These are phyloP conservation scores for Calcarius lapponicus DNA, from an alignment of 2,797 vertebrate species.

Conservation along the genomic window DNA sequence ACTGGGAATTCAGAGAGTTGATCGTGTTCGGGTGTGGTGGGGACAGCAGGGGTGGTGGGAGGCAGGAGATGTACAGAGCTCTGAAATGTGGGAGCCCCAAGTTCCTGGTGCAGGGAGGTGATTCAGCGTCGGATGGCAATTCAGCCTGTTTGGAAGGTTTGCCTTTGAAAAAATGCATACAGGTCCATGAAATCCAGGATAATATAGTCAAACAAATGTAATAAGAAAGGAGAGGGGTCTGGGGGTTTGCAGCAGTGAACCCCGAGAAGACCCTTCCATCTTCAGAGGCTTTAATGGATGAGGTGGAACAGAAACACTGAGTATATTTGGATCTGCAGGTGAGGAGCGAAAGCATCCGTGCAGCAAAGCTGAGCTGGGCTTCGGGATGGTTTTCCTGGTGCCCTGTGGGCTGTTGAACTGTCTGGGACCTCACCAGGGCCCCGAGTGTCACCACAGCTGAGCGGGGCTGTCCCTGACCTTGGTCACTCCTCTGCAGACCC, in stretches of 20 bases:
- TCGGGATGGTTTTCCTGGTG: not conserved
- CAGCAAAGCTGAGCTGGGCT: not conserved
- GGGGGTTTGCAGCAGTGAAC: fast-evolving
- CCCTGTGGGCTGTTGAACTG: fast-evolving
- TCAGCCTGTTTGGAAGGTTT: not conserved
- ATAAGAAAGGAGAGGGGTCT: fast-evolving
- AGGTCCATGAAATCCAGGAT: not conserved
- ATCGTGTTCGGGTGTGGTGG: fast-evolving
- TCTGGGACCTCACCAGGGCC: fast-evolving
- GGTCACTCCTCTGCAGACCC: not conserved
- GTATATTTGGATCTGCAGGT: fast-evolving
- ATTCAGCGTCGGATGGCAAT: fast-evolving
- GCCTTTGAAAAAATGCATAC: not conserved
- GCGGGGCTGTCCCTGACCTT: not conserved
- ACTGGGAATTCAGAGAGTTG: fast-evolving
- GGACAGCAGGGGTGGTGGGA: not conserved
- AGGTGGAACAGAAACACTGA: not conserved
- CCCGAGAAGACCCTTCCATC: not conserved
- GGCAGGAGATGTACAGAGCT: fast-evolving
- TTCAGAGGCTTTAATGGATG: fast-evolving
- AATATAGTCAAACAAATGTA: not conserved
- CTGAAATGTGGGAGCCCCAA: fast-evolving
- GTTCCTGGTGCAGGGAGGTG: fast-evolving
- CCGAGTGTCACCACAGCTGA: fast-evolving
- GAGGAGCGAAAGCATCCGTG: fast-evolving